Percentiles rank a stretch among this genome's conserved stretches.
Evolutionary conservation across 2,113 vertebrate species (phyloP).

Genomic region (Poeciliopsis turrubarensis): DNA sequence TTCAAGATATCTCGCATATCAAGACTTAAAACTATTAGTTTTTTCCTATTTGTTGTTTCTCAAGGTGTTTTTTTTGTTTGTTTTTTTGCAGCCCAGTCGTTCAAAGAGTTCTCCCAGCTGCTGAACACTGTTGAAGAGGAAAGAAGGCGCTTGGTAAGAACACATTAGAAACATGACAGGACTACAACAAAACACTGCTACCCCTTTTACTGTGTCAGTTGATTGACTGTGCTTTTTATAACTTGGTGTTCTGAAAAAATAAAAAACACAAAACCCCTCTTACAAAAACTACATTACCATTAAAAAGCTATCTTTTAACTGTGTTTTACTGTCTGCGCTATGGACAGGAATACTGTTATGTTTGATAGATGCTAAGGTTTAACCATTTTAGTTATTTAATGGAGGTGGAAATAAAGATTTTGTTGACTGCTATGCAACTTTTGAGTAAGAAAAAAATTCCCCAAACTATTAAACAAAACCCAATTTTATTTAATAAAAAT

Average conservation of each 20-base stretch:
- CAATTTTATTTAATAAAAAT: not conserved
- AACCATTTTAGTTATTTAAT: not conserved
- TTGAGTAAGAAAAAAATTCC: not conserved
- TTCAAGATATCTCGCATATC: not conserved
- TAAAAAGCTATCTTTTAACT: not conserved
- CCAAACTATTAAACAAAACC: not conserved
- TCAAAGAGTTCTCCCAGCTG: constrained; percentile 96
- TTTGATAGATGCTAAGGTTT: constrained; percentile 7
- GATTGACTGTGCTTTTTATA: constrained; percentile 9
- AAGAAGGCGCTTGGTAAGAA: constrained; percentile 90
- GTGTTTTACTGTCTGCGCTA: not conserved
- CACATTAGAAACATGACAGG: constrained; percentile 8
- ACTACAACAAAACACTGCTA: not conserved
- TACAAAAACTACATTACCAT: not conserved
- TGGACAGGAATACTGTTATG: not conserved
- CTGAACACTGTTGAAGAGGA: constrained; percentile 95
- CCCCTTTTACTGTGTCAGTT: not conserved
- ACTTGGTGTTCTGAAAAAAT: not conserved
- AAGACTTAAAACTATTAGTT: constrained; percentile 11
- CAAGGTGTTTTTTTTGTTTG: constrained; percentile 51
- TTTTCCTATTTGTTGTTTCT: constrained; percentile 14
- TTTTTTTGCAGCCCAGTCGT: constrained; percentile 84
- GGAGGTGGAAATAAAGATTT: not conserved
- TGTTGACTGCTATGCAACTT: not conserved
- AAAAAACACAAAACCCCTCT: not conserved